Evolutionary conservation across 2,888 invertebrate species (phyloP).

Genomic region (Epicampocera succincta): DNA sequence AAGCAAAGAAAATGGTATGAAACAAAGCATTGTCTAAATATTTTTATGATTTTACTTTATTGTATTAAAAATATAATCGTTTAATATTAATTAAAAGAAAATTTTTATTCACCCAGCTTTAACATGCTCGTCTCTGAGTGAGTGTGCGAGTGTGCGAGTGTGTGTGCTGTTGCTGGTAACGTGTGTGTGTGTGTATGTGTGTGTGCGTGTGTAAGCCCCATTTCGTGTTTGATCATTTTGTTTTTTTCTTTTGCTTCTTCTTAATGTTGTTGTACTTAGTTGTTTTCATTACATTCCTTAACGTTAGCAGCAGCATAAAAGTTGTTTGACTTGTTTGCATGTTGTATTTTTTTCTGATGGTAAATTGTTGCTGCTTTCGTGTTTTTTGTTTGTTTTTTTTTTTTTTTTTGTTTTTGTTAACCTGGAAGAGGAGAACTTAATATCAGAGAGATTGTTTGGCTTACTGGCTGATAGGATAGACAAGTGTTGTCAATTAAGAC

Average conservation of each 20-base stretch:
- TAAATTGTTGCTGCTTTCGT: slow-evolving; percentile 27
- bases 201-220: slow-evolving; percentile 47
- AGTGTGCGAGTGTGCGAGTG: neutral
- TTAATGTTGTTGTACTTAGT: slow-evolving; percentile 41
- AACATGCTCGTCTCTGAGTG: neutral
- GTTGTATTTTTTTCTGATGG: slow-evolving; percentile 38
- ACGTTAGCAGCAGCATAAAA: slow-evolving; percentile 77
- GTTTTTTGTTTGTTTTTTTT: slow-evolving; percentile 6
- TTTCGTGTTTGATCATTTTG: slow-evolving; percentile 61
- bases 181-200: neutral
- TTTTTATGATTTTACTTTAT: neutral
- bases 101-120: slow-evolving; percentile 27
- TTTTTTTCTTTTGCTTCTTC: slow-evolving; percentile 34
- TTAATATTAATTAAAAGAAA: slow-evolving; percentile 49
- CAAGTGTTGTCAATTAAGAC: slow-evolving; percentile 39
- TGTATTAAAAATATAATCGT: neutral
- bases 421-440: slow-evolving; percentile 38
- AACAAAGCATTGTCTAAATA: slow-evolving; percentile 11
- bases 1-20: slow-evolving; percentile 31
- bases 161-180: neutral
- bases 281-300: slow-evolving; percentile 77
- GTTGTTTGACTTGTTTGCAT: slow-evolving; percentile 78
- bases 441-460: slow-evolving; percentile 26
- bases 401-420: neutral
- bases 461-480: neutral